Evolutionary conservation across 2,113 vertebrate species (phyloP), one percentile per base, ranked within the genome.

Genomic region (Dipodomys spectabilis): DNA sequence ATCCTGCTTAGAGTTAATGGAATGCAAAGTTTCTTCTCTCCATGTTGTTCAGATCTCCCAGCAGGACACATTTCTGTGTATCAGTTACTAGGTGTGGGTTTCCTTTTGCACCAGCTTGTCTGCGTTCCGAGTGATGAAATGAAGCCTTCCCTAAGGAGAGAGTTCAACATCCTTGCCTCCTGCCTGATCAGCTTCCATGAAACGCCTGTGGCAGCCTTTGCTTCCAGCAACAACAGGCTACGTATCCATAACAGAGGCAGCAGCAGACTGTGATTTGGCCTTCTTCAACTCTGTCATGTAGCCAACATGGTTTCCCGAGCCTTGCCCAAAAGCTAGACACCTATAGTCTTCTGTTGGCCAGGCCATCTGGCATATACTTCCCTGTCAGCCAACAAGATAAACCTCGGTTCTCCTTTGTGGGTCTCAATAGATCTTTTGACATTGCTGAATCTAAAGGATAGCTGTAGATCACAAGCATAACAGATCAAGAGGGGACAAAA

Each of bases 1-100:
- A 28, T 15, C 92, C 84, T 88, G 83, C 96, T 96, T 87, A 78
- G 73, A 90, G 22, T 22, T 39, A 82, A 73, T 84, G 93, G 92
- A 95, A 96, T 74, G 93, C 73, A 94, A 93, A 92, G 96, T 95
- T 92, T 91, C 94, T 45, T 85, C 85, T 68, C 45, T 73, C 80
- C 83, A 87, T 79, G 44, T 23, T 90, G 88, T 84, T 92, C 92
- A 89, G 71, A 53, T 92, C 65, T 94, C 95, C 86, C 91, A 82
- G 65, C 39, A 92, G 90, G 95, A 72, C 35, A 44, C 96, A 78
- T 3, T 67, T 69, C 67, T 94, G 69, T 83, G 93, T 95, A 89
- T 92, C 94, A 94, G 94, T 95, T 97, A 91, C 83, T 94, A 95
- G 92, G 85, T 94, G 90, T 95, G 95, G 82, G 93, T 97, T 97